Evolutionary conservation across 2,888 invertebrate species (phyloP).

Genomic region (Tenthredo livida): DNA sequence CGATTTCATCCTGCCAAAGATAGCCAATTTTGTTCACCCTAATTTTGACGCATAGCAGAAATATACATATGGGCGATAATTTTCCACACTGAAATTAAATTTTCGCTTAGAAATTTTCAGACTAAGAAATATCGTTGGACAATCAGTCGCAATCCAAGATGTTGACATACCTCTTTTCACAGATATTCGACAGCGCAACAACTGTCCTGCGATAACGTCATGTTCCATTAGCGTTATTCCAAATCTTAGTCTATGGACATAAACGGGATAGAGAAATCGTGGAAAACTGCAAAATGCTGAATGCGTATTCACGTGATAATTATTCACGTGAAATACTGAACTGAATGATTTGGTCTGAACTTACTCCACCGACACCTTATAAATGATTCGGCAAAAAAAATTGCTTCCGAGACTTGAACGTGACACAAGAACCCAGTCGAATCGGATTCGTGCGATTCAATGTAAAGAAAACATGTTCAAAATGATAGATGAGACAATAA

Average conservation of each 20-base stretch:
- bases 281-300: not conserved
- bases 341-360: not conserved
- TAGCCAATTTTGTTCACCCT: not conserved
- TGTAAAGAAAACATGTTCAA: not conserved
- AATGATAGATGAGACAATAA: not conserved
- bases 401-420: not conserved
- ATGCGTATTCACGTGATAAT: not conserved
- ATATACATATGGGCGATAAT: not conserved
- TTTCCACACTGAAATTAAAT: not conserved
- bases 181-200: not conserved
- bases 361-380: not conserved
- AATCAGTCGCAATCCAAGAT: conserved; percentile 8
- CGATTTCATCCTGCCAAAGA: not conserved
- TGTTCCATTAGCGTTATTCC: not conserved
- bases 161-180: not conserved
- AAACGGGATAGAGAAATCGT: not conserved
- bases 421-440: not conserved
- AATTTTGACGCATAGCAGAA: not conserved
- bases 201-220: not conserved
- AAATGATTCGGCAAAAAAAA: not conserved
- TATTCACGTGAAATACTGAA: not conserved
- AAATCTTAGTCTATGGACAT: not conserved
- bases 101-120: not conserved
- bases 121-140: not conserved
- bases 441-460: not conserved